A percentile compares a stretch with the other conserved stretches of the same genome.
phyloP scores from a whole-genome alignment of 2,888 invertebrate species.

The Aethes cnicana region DNA sequence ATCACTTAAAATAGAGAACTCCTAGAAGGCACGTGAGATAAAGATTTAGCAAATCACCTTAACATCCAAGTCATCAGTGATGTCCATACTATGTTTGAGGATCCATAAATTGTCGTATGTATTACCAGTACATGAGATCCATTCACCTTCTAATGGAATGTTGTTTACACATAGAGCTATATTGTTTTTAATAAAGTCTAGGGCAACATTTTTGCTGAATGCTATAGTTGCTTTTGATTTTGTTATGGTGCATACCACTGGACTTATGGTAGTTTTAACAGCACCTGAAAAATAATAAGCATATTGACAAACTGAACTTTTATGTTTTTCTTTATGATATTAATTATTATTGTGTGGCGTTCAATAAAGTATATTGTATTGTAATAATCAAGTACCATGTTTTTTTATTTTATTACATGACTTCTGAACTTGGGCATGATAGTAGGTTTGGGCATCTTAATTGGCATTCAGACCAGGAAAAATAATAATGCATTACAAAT shows the following conservation, averaged over 20 bases:
- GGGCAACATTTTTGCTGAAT: constrained; percentile 62
- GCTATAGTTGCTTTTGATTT: constrained; percentile 60
- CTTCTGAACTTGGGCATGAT: too few species aligned
- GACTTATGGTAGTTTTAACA: constrained; percentile 63
- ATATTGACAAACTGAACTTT: background rate
- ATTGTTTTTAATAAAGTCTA: constrained; percentile 49
- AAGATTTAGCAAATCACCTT: constrained; percentile 52
- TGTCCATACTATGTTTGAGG: constrained; percentile 49
- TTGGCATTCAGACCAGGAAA: too few species aligned
- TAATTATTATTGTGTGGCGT: too few species aligned
- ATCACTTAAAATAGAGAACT: too few species aligned
- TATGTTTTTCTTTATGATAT: too few species aligned
- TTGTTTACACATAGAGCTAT: constrained; percentile 54
- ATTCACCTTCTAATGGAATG: constrained; percentile 52
- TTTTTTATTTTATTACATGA: too few species aligned
- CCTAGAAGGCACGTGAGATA: too few species aligned
- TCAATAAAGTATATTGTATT: too few species aligned
- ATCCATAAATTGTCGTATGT: constrained; percentile 77
- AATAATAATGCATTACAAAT: too few species aligned
- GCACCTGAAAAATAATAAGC: constrained; percentile 55
- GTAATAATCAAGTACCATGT: too few species aligned
- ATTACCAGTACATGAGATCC: constrained; percentile 67
- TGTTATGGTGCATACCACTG: constrained; percentile 62
- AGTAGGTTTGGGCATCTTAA: too few species aligned
- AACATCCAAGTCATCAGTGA: constrained; percentile 49